Evolutionary conservation across 2,888 invertebrate species (phyloP), one percentile per base, ranked within the genome.

Genomic region (Pollenia angustigena): DNA sequence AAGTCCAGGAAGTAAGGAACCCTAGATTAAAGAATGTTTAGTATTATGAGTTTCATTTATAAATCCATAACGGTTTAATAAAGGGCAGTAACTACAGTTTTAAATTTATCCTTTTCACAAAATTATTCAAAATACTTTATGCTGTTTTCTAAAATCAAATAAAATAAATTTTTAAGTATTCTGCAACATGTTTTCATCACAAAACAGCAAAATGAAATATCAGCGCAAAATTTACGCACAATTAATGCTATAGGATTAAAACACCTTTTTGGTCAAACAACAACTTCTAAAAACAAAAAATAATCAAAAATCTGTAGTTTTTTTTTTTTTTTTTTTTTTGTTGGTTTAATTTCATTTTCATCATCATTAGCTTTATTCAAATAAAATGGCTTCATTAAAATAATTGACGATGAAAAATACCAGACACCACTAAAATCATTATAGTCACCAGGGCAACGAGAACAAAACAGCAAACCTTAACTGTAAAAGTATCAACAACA

Each of bases 361-460:
- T 79, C 79, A 79, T 80, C 79, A 86, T 86, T 86, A 86, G 86
- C 79, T 83, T 68, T 78, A 64, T 83, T 75, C 79, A 62, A 71
- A 75, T 86, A 86, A 86, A 86, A 86, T 86, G 80, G 80, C 86
- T 86, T 83, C 80, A 86, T 86, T 86, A 86, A 86, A 86, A 86
- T 86, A 86, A 86, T 83, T 83, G 86, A 60, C 80, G 82, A 85
- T 82, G 80, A 83, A 86, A 82, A 86, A 86, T 80, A 75, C 71
- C 83, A 86, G 86, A 86, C 86, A 80, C 86, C 71, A 86, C 83
- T 86, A 83, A 86, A 83, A 83, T 82, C 86, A 86, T 86, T 86
- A 86, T 80, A 86, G 82, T 86, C 79, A 82, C 82, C 78, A 75
- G 52, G 82, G 44, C 74, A 68, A 72, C 72, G 71, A 60, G 54